Evolutionary conservation across 1,140 invertebrate genomes (phyloP).

Genomic region (Pogonognathellus flavescens): DNA sequence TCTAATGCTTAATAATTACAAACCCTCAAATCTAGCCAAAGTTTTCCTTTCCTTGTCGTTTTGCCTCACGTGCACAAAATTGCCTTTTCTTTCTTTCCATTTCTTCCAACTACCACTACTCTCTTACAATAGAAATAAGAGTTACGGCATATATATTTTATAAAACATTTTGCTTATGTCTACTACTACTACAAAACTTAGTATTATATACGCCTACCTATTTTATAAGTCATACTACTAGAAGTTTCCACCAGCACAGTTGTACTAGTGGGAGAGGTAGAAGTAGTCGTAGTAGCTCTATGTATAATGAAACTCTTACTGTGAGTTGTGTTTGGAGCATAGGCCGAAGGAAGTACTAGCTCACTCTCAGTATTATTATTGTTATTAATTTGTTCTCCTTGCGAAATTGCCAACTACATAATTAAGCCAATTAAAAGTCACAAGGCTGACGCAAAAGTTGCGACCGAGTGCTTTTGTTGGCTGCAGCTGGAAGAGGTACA

Average conservation of each 20-base stretch:
- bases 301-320: not conserved
- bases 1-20: slow-evolving; percentile 45
- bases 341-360: not conserved
- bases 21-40: slow-evolving; percentile 46
- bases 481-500: slow-evolving; percentile 12
- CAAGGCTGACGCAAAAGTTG: slow-evolving; percentile 45
- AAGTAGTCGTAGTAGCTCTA: too few species aligned
- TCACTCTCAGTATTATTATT: slow-evolving; percentile 45
- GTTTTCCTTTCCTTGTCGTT: slow-evolving; percentile 39
- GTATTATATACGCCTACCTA: too few species aligned
- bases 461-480: slow-evolving; percentile 15
- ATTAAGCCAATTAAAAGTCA: slow-evolving; percentile 50
- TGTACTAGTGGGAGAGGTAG: too few species aligned
- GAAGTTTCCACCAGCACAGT: too few species aligned
- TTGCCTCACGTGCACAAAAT: slow-evolving; percentile 43
- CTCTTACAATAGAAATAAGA: slow-evolving; percentile 4
- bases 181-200: too few species aligned
- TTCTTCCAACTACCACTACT: not conserved
- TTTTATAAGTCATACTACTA: too few species aligned
- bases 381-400: slow-evolving; percentile 41
- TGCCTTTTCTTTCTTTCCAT: slow-evolving; percentile 37
- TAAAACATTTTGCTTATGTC: not conserved
- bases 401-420: slow-evolving; percentile 48
- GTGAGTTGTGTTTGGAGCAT: not conserved
- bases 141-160: slow-evolving; percentile 3